phyloP scores from a whole-genome alignment of 2,888 invertebrate species.

The Ligdia adustata region DNA sequence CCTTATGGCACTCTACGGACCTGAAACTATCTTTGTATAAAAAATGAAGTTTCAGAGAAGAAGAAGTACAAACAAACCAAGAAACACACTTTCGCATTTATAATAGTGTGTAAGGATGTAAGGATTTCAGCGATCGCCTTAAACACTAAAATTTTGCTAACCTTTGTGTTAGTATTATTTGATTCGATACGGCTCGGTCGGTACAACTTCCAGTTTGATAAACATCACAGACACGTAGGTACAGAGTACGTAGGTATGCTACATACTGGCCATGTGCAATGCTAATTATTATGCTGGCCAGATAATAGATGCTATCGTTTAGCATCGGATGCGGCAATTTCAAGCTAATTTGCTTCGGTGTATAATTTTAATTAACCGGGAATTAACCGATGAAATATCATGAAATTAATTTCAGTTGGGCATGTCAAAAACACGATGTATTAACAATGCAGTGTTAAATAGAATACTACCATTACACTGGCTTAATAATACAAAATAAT shows the following conservation, averaged over 20 bases:
- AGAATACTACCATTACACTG: no score
- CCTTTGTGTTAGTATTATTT: no score
- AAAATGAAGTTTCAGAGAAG: no score
- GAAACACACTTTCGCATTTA: no score
- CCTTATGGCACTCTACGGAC: no score
- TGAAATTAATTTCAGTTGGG: not conserved
- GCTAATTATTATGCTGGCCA: conserved; percentile 22
- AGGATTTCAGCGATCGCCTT: no score
- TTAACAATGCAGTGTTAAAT: not conserved
- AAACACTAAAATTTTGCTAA: no score
- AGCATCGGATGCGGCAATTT: conserved; percentile 13
- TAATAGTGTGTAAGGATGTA: no score
- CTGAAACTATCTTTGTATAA: no score
- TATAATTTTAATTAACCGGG: conserved; percentile 8
- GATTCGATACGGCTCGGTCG: not conserved
- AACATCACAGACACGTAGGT: not conserved
- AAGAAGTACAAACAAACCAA: no score
- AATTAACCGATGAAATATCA: not conserved
- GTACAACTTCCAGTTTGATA: conserved; percentile 3
- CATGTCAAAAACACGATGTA: not conserved
- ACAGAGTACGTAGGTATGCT: not conserved
- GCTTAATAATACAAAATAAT: no score
- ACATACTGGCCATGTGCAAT: not conserved
- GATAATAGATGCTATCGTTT: conserved; percentile 21
- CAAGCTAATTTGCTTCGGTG: conserved; percentile 12